Evolutionary conservation across 2,113 vertebrate species (phyloP).

Genomic region (Hydropotes inermis): DNA sequence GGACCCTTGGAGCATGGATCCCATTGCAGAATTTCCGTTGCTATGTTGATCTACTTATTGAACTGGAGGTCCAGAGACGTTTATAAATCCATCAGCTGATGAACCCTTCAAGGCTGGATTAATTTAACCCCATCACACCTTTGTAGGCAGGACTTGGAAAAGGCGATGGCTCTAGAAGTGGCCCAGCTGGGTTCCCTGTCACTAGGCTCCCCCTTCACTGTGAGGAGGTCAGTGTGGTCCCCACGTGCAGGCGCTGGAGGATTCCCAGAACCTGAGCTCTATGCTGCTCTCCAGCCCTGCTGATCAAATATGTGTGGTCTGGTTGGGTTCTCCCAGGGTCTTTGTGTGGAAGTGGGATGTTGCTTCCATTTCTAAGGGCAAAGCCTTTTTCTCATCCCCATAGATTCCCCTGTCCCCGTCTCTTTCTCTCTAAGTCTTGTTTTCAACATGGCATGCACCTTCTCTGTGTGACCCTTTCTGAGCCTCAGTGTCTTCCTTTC

Average conservation of each 20-base stretch:
- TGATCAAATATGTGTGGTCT: neutral
- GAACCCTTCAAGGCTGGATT: neutral
- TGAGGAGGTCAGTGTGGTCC: neutral
- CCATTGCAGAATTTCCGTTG: neutral
- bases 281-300: neutral
- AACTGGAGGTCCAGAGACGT: neutral
- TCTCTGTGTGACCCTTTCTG: neutral
- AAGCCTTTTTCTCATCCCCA: neutral
- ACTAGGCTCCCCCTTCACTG: neutral
- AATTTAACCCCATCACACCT: neutral
- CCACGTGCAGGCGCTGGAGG: accelerated
- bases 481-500: neutral
- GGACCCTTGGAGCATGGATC: neutral
- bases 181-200: neutral
- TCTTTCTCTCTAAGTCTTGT: neutral
- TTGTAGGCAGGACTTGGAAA: neutral
- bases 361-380: neutral
- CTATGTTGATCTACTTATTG: neutral
- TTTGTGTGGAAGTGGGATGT: neutral
- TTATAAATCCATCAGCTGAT: neutral
- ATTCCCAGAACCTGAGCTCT: neutral
- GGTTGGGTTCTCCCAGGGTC: neutral
- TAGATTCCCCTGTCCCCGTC: neutral
- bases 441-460: neutral
- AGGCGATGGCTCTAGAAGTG: neutral